These are phyloP conservation scores for Papilio polytes DNA, from an alignment of 1,140 invertebrate genomes.

Conservation along the genomic window DNA sequence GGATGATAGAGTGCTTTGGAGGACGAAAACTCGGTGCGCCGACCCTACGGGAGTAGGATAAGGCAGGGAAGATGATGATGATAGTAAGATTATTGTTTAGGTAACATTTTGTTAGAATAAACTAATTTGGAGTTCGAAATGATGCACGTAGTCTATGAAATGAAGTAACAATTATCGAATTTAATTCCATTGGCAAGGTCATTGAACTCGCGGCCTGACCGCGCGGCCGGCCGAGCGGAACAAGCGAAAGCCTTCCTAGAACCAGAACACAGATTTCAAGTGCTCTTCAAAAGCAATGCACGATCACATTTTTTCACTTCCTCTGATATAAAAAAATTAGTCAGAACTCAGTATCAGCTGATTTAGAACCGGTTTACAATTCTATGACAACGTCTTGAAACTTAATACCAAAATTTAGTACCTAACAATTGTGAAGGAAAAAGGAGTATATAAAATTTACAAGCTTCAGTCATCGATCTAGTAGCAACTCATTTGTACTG, in stretches of 20 bases:
- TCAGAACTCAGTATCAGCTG: not conserved
- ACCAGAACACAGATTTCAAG: constrained; percentile 18
- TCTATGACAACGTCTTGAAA: not conserved
- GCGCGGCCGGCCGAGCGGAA: not conserved
- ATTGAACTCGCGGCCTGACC: constrained; percentile 24
- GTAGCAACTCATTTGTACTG: constrained; percentile 47
- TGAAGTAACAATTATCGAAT: not conserved
- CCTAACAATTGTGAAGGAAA: not conserved
- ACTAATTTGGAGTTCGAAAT: too few species aligned
- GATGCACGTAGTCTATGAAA: too few species aligned
- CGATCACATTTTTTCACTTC: not conserved
- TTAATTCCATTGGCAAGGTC: not conserved
- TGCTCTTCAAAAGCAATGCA: constrained; percentile 8
- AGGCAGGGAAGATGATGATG: too few species aligned
- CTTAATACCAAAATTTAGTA: not conserved
- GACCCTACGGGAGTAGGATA: too few species aligned
- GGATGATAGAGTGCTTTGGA: too few species aligned
- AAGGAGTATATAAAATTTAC: not conserved
- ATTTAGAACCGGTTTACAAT: not conserved
- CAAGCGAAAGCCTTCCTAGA: constrained; percentile 36
- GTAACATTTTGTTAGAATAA: too few species aligned
- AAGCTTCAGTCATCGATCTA: constrained; percentile 37
- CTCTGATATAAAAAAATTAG: not conserved
- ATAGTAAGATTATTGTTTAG: too few species aligned
- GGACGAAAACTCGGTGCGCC: too few species aligned